Evolutionary conservation across 2,888 invertebrate species (phyloP).

Genomic region (Eristalinus sepulchralis): DNA sequence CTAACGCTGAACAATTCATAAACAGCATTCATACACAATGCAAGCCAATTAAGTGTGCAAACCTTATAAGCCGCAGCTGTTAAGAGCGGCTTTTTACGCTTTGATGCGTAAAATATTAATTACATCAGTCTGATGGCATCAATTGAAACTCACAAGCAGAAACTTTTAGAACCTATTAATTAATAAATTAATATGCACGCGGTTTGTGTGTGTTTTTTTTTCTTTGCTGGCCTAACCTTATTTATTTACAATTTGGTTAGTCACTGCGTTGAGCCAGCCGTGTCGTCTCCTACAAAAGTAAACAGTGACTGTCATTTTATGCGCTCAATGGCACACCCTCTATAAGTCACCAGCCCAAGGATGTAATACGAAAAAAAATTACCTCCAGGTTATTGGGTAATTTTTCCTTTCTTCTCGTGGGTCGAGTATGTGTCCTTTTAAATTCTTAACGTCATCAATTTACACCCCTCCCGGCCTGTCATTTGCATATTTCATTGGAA

Average conservation of each 20-base stretch:
- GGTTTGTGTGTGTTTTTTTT: too few species aligned
- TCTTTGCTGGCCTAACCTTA: not conserved
- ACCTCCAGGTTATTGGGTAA: not conserved
- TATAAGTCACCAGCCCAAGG: not conserved
- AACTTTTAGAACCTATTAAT: not conserved
- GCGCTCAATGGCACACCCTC: not conserved
- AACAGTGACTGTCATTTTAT: not conserved
- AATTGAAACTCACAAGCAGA: not conserved
- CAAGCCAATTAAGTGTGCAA: not conserved
- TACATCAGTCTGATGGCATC: not conserved
- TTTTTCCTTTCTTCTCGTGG: not conserved
- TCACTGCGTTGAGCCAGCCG: not conserved
- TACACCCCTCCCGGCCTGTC: not conserved
- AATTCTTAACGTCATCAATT: not conserved
- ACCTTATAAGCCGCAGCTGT: not conserved
- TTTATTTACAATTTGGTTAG: not conserved
- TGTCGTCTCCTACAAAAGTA: not conserved
- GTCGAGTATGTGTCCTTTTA: not conserved
- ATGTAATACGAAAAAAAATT: not conserved
- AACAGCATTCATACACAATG: not conserved
- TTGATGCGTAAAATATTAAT: not conserved
- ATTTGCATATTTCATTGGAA: not conserved
- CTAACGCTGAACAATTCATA: not conserved
- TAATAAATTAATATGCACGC: not conserved
- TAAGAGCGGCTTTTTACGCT: not conserved